phyloP scores from a whole-genome alignment of 2,797 vertebrate genomes.

The Nannoperca obscura region DNA sequence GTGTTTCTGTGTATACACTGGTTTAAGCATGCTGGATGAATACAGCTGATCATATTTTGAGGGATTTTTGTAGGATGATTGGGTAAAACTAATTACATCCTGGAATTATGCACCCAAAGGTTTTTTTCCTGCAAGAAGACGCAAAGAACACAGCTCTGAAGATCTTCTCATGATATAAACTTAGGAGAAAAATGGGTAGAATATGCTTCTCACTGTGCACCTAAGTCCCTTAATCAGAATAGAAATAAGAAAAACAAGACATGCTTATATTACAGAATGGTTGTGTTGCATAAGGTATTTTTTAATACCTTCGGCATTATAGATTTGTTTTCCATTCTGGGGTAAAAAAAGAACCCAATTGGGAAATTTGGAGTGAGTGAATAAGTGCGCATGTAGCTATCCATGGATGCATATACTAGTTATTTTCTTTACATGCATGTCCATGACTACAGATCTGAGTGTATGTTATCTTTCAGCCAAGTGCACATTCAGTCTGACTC shows the following conservation, averaged over 20 bases:
- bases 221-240: neutral
- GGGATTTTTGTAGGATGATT: neutral
- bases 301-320: neutral
- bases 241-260: neutral
- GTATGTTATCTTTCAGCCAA: constrained; percentile 9
- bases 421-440: neutral
- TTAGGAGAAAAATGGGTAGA: neutral
- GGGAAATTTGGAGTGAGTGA: neutral
- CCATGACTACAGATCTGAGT: neutral
- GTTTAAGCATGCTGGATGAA: neutral
- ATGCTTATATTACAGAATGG: neutral
- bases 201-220: neutral
- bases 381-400: neutral
- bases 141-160: neutral
- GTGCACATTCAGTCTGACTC: neutral
- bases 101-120: neutral
- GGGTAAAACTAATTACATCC: neutral
- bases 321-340: neutral
- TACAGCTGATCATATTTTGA: neutral
- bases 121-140: neutral
- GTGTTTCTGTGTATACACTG: neutral
- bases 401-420: neutral
- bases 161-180: neutral
- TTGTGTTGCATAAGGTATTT: neutral
- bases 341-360: neutral